phyloP scores from a whole-genome alignment of 2,797 vertebrate species.

The Chelon labrosus region DNA sequence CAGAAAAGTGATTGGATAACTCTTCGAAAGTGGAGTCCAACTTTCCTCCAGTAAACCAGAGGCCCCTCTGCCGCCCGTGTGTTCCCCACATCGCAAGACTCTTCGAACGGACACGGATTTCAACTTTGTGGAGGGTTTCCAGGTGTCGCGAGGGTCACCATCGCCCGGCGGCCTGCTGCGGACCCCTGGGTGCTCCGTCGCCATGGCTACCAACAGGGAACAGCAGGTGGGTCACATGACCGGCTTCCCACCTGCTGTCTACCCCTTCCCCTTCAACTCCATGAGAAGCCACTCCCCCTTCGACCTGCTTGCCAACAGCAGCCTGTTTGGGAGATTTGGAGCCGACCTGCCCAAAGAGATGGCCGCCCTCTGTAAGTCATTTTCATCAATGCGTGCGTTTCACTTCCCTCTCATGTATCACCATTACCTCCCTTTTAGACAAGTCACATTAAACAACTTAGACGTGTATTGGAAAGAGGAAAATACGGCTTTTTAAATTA shows the following conservation, averaged over 20 bases:
- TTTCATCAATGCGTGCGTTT: conserved; percentile 33
- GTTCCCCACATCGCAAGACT: conserved; percentile 34
- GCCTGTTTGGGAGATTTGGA: conserved; percentile 90
- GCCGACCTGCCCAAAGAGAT: conserved; percentile 95
- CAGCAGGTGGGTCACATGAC: conserved; percentile 92
- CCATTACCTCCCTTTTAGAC: conserved; percentile 48
- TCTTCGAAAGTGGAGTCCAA: conserved; percentile 48
- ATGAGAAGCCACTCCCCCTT: conserved; percentile 93
- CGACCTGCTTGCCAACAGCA: conserved; percentile 91
- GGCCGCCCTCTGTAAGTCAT: conserved; percentile 93
- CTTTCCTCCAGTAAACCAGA: conserved; percentile 35
- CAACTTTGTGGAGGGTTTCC: conserved; percentile 48
- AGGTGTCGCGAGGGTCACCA: conserved; percentile 42
- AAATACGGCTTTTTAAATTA: conserved; percentile 66
- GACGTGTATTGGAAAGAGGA: conserved; percentile 46
- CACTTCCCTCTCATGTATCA: conserved; percentile 27
- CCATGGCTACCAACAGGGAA: conserved; percentile 94
- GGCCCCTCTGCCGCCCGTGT: conserved; percentile 22
- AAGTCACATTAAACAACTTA: conserved; percentile 60
- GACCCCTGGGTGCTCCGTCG: conserved; percentile 70
- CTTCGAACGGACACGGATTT: conserved; percentile 40
- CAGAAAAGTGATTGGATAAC: conserved; percentile 59
- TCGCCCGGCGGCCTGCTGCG: conserved; percentile 55
- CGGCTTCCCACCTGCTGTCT: conserved; percentile 91
- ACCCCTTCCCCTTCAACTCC: conserved; percentile 92